These are phyloP conservation scores for Colaptes auratus DNA, from an alignment of 2,113 vertebrate genomes.

Conservation along the genomic window DNA sequence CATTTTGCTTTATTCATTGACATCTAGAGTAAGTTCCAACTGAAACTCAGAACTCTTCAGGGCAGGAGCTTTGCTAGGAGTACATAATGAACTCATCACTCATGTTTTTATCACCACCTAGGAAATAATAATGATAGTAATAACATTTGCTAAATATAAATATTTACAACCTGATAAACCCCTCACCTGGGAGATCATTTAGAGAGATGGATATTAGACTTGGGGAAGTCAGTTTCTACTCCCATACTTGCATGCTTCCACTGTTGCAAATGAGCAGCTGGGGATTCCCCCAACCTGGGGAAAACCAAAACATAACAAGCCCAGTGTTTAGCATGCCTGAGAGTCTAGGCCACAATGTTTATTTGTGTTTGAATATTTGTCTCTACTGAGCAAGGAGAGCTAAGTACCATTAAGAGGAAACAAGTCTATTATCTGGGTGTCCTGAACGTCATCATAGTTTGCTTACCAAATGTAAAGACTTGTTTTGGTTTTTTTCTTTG, in stretches of 20 bases:
- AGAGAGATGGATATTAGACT: background rate
- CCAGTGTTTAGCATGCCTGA: background rate
- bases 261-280: background rate
- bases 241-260: background rate
- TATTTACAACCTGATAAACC: background rate
- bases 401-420: background rate
- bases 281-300: background rate
- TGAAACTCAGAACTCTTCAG: background rate
- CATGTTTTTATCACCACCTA: background rate
- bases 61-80: background rate
- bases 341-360: background rate
- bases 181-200: background rate
- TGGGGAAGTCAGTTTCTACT: background rate
- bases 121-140: background rate
- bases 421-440: background rate
- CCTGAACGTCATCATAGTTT: background rate
- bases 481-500: background rate
- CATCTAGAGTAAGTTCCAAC: background rate
- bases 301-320: background rate
- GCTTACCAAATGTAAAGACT: background rate
- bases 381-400: background rate
- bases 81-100: background rate
- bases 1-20: background rate
- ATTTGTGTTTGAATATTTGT: background rate
- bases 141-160: background rate